A percentile compares a stretch with the other conserved stretches of the same genome.
Evolutionary conservation across 2,113 vertebrate genomes (phyloP).

Genomic region (Paramisgurnus dabryanus): DNA sequence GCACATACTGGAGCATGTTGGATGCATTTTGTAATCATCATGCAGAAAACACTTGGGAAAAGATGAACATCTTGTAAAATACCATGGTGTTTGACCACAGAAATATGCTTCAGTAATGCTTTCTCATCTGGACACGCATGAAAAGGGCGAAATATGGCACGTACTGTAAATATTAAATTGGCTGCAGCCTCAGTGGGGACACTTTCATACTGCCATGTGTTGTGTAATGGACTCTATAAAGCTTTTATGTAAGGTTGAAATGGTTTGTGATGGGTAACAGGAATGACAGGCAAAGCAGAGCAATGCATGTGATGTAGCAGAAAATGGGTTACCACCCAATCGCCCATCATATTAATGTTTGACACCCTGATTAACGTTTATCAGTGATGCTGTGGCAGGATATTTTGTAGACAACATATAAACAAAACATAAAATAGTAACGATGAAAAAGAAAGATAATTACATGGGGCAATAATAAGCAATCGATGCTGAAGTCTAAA

Average conservation of each 20-base stretch:
- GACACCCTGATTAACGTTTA: neutral
- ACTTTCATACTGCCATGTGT: conserved; percentile 37
- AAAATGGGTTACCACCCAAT: neutral
- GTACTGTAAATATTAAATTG: conserved; percentile 4
- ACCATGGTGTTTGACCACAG: neutral
- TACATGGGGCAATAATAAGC: no score
- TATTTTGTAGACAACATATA: conserved; percentile 15
- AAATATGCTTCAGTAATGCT: conserved; percentile 1
- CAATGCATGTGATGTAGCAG: neutral
- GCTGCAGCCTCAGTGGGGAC: neutral
- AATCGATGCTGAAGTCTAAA: no score
- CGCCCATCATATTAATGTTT: neutral
- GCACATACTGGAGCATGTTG: neutral
- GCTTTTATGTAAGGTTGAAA: conserved; percentile 24
- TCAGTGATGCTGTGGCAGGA: no score
- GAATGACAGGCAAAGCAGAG: conserved; percentile 4
- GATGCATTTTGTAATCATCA: neutral
- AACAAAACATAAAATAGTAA: neutral
- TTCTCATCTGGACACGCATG: neutral
- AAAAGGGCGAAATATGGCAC: conserved; percentile 3
- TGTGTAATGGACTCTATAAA: conserved; percentile 38
- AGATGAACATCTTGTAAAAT: neutral
- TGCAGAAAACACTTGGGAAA: neutral
- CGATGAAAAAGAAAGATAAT: neutral
- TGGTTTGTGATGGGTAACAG: conserved; percentile 19